These are phyloP conservation scores for Notodonta ziczac DNA, from an alignment of 2,888 invertebrate genomes.

Conservation along the genomic window DNA sequence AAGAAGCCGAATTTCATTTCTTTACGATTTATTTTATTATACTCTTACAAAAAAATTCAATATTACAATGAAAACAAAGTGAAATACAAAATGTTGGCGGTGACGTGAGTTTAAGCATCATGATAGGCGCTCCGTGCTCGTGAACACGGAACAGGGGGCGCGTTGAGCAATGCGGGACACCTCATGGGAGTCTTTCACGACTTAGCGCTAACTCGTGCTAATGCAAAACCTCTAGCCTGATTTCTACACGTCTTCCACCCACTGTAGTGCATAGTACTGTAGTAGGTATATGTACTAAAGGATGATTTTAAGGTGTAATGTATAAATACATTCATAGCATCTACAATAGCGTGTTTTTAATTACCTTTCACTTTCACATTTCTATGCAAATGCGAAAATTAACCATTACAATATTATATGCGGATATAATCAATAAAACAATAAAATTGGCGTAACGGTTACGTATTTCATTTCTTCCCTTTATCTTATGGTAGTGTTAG, in stretches of 20 bases:
- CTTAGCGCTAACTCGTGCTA: constrained; percentile 41
- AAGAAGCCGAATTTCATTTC: too few relatives aligned
- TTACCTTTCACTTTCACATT: constrained; percentile 1
- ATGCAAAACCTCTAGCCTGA: constrained; percentile 33
- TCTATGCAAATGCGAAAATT: neutral
- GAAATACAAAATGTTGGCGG: constrained; percentile 7
- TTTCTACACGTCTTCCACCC: constrained; percentile 12
- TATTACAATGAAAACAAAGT: too few relatives aligned
- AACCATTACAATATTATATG: neutral
- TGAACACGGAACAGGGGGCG: constrained; percentile 34
- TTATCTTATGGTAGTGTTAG: too few relatives aligned
- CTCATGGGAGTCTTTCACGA: constrained; percentile 55
- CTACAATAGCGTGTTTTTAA: neutral
- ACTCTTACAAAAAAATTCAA: too few relatives aligned
- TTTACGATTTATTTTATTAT: too few relatives aligned
- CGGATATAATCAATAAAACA: neutral
- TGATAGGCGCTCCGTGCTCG: constrained; percentile 29
- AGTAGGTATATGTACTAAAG: neutral
- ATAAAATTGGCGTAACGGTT: neutral
- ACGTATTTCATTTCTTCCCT: neutral
- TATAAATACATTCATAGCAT: too few relatives aligned
- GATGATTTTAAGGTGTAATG: neutral
- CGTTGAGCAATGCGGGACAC: constrained; percentile 43
- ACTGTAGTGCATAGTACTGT: neutral
- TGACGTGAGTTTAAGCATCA: constrained; percentile 18